Evolutionary conservation across 35 echinoderm and acorn worm species (phyloP).

Genomic region (Apostichopus californicus): DNA sequence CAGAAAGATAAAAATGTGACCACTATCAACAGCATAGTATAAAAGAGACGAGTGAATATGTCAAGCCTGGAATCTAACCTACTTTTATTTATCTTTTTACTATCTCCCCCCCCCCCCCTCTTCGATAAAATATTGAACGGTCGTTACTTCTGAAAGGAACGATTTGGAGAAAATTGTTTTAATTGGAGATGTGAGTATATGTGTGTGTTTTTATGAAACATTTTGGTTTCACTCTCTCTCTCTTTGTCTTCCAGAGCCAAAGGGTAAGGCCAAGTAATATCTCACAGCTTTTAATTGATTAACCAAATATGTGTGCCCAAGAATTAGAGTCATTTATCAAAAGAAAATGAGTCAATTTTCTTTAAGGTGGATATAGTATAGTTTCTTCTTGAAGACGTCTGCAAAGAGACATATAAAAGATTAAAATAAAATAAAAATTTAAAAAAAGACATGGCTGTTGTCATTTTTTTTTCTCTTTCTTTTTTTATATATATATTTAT

Average conservation of each 20-base stretch:
- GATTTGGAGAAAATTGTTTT: slow-evolving; percentile 14
- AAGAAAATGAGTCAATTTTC: no score
- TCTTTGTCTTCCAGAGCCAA: background rate
- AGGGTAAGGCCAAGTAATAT: background rate
- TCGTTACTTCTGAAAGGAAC: background rate
- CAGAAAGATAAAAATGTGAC: background rate
- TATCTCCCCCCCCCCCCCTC: background rate
- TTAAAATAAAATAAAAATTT: no score
- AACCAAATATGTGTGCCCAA: background rate
- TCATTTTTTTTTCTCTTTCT: no score
- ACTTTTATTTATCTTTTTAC: background rate
- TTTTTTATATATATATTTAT: no score
- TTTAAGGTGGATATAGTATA: no score
- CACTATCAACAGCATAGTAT: background rate
- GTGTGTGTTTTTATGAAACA: background rate
- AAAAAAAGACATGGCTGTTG: no score
- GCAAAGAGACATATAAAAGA: no score
- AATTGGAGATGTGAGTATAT: background rate
- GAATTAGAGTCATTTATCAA: no score
- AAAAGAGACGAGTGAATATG: background rate
- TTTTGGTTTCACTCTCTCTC: background rate
- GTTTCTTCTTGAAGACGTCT: no score
- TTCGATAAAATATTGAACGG: background rate
- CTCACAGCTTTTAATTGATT: background rate
- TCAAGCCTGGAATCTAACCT: background rate